Evolutionary conservation across 2,113 vertebrate species (phyloP).

Genomic region (Glareola pratincola): DNA sequence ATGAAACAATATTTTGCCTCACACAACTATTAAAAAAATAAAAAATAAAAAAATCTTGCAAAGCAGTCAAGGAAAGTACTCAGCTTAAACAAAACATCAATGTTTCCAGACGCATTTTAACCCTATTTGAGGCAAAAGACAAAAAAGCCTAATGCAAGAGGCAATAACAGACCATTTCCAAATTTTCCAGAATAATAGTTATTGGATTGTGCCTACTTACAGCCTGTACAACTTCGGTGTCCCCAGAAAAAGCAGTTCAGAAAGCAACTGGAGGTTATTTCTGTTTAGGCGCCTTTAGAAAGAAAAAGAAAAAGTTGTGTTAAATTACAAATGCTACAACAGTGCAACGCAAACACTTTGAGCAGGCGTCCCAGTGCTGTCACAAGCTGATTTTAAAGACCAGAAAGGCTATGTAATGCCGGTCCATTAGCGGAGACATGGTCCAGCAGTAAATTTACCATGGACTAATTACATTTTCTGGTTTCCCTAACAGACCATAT

Average conservation of each 20-base stretch:
- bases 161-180: not conserved
- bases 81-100: not conserved
- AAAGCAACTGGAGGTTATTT: slow-evolving; percentile 96
- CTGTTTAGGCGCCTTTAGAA: slow-evolving; percentile 93
- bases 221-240: slow-evolving; percentile 94
- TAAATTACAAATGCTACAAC: slow-evolving; percentile 49
- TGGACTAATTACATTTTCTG: slow-evolving; percentile 67
- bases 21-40: not conserved
- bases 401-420: not conserved
- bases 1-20: not conserved
- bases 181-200: not conserved
- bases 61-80: not conserved
- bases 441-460: slow-evolving; percentile 53
- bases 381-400: slow-evolving; percentile 45
- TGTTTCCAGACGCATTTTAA: not conserved
- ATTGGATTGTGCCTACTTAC: slow-evolving; percentile 80
- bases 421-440: slow-evolving; percentile 64
- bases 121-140: not conserved
- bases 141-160: not conserved
- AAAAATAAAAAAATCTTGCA: not conserved
- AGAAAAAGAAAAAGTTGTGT: slow-evolving; percentile 58
- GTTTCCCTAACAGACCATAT: slow-evolving; percentile 5
- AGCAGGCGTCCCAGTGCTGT: not conserved
- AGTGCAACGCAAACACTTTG: not conserved
- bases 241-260: slow-evolving; percentile 95